phyloP scores from a whole-genome alignment of 2,113 vertebrate species.

The Ahaetulla prasina region DNA sequence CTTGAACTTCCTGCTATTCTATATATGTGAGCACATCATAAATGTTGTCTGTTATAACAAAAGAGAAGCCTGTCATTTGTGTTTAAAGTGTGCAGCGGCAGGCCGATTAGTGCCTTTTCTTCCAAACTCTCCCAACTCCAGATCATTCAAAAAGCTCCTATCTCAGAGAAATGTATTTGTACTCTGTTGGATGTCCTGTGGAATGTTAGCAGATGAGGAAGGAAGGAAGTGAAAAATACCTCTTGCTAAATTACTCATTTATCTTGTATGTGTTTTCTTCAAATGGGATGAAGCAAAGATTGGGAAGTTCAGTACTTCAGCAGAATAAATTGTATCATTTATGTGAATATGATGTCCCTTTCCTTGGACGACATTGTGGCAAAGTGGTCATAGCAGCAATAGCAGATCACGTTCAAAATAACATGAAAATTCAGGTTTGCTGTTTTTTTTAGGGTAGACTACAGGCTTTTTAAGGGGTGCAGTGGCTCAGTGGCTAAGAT shows the following conservation, averaged over 20 bases:
- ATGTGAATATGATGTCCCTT: slow-evolving; percentile 11
- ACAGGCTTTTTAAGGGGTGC: slow-evolving; percentile 55
- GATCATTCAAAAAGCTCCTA: slow-evolving; percentile 8
- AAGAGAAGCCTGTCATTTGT: slow-evolving; percentile 31
- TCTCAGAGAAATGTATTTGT: slow-evolving; percentile 27
- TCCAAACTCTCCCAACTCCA: background rate
- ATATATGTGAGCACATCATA: slow-evolving; percentile 44
- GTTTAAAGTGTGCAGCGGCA: background rate
- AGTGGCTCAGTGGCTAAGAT: too few relatives aligned
- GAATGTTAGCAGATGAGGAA: slow-evolving; percentile 22
- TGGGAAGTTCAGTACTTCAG: background rate
- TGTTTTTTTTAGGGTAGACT: slow-evolving; percentile 61
- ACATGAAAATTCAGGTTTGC: slow-evolving; percentile 60
- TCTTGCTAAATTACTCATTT: rapidly evolving
- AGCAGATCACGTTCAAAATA: slow-evolving; percentile 59
- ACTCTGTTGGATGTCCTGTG: background rate
- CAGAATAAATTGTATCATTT: slow-evolving; percentile 19
- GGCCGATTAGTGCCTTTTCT: slow-evolving; percentile 16
- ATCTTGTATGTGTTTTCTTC: background rate
- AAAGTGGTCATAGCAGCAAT: slow-evolving; percentile 40
- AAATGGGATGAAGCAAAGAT: slow-evolving; percentile 4
- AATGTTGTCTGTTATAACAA: slow-evolving; percentile 24
- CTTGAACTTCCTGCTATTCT: slow-evolving; percentile 50
- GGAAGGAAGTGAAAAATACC: slow-evolving; percentile 26
- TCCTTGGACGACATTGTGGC: slow-evolving; percentile 53